These are phyloP conservation scores for Myzus persicae DNA, from an alignment of 1,140 invertebrate species.

Conservation along the genomic window DNA sequence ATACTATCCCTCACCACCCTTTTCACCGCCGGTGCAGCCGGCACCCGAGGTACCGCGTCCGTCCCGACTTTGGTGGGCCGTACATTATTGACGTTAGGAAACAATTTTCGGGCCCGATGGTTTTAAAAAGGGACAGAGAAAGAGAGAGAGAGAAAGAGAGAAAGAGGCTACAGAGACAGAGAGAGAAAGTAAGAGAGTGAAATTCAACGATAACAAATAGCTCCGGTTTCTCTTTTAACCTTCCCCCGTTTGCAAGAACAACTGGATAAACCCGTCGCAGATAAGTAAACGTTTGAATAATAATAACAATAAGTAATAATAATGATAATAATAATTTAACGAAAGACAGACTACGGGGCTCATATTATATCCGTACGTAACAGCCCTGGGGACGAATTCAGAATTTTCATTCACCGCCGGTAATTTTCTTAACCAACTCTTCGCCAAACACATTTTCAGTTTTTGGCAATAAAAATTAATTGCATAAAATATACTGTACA, in stretches of 20 bases:
- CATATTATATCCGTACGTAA: neutral
- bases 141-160: neutral
- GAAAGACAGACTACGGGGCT: neutral
- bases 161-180: no score
- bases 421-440: neutral
- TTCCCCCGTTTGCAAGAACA: neutral
- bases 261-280: neutral
- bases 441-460: neutral
- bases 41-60: neutral
- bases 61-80: neutral
- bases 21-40: neutral
- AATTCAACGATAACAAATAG: constrained; percentile 46
- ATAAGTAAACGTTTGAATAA: constrained; percentile 15
- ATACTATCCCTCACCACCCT: neutral
- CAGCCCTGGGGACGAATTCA: neutral
- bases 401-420: neutral
- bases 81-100: constrained; percentile 25
- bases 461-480: neutral
- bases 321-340: neutral
- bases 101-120: neutral
- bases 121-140: neutral
- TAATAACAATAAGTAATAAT: constrained; percentile 4
- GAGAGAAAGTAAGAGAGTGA: neutral
- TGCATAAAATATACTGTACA: no score
- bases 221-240: neutral